These are phyloP conservation scores for Drosophila atroscutellata DNA, from an alignment of 2,888 invertebrate species.

Conservation along the genomic window DNA sequence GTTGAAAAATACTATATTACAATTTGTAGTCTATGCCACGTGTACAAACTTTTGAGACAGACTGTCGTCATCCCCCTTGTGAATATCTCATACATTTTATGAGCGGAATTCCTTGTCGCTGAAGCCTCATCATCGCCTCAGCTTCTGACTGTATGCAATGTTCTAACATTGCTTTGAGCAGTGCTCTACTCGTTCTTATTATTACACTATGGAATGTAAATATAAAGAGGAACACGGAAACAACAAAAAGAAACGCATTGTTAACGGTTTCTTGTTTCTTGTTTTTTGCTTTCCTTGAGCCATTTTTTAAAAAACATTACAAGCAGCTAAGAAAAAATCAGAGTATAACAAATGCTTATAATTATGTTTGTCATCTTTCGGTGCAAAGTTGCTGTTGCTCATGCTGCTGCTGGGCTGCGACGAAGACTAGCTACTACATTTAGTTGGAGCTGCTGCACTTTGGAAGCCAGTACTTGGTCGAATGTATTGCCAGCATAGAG, in stretches of 20 bases:
- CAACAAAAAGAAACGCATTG: constrained; percentile 22
- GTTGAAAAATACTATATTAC: constrained; percentile 12
- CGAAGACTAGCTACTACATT: neutral
- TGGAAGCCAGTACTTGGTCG: constrained; percentile 44
- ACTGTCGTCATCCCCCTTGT: constrained; percentile 19
- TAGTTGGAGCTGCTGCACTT: constrained; percentile 24
- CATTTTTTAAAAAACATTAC: constrained; percentile 37
- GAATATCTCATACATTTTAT: constrained; percentile 46
- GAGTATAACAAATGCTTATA: constrained; percentile 32
- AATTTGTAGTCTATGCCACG: constrained; percentile 7
- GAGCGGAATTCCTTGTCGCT: constrained; percentile 26
- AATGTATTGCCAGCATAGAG: constrained; percentile 33
- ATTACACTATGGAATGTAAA: constrained; percentile 67
- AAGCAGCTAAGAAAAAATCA: neutral
- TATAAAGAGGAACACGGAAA: constrained; percentile 53
- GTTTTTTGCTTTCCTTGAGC: constrained; percentile 40
- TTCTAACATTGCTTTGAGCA: constrained; percentile 35
- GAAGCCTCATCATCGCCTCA: constrained; percentile 53
- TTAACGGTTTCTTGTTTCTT: constrained; percentile 30
- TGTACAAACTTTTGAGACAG: constrained; percentile 26
- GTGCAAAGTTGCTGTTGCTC: constrained; percentile 39
- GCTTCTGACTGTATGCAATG: constrained; percentile 36
- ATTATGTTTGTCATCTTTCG: constrained; percentile 26
- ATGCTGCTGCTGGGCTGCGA: neutral
- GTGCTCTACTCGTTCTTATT: constrained; percentile 17